phyloP scores from a whole-genome alignment of 35 echinoderm and acorn worm genomes.

The Amphiura filiformis region DNA sequence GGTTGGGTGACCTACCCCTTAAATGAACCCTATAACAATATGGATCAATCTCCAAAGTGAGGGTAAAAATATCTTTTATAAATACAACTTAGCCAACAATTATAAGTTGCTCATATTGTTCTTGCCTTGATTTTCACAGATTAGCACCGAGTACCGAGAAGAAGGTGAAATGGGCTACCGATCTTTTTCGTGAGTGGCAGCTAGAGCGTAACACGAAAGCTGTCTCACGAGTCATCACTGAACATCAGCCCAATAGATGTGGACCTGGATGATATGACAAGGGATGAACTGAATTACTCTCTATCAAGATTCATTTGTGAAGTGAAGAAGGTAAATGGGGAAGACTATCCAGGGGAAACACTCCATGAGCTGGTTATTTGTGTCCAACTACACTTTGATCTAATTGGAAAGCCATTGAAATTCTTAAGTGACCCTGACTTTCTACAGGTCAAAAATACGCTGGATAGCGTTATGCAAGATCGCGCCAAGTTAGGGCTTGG shows the following conservation, averaged over 20 bases:
- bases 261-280: slow-evolving; percentile 16
- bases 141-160: not conserved
- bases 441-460: slow-evolving; percentile 5
- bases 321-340: slow-evolving; percentile 14
- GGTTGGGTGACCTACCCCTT: no score
- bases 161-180: slow-evolving; percentile 7
- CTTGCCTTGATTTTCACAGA: slow-evolving; percentile 8
- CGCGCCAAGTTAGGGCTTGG: not conserved
- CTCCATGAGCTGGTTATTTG: slow-evolving; percentile 24
- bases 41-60: not conserved
- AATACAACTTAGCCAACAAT: not conserved
- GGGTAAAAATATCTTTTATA: not conserved
- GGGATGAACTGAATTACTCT: slow-evolving; percentile 24
- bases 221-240: not conserved
- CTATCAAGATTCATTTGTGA: slow-evolving; percentile 10
- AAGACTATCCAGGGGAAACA: slow-evolving; percentile 22
- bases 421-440: slow-evolving; percentile 2
- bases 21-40: no score
- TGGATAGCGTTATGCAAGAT: slow-evolving; percentile 20
- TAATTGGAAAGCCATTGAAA: not conserved
- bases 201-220: not conserved
- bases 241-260: slow-evolving; percentile 28
- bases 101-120: not conserved
- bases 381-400: slow-evolving; percentile 11
- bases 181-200: not conserved